Evolutionary conservation across 2,888 invertebrate genomes (phyloP).

Genomic region (Ornithoptera priamus): DNA sequence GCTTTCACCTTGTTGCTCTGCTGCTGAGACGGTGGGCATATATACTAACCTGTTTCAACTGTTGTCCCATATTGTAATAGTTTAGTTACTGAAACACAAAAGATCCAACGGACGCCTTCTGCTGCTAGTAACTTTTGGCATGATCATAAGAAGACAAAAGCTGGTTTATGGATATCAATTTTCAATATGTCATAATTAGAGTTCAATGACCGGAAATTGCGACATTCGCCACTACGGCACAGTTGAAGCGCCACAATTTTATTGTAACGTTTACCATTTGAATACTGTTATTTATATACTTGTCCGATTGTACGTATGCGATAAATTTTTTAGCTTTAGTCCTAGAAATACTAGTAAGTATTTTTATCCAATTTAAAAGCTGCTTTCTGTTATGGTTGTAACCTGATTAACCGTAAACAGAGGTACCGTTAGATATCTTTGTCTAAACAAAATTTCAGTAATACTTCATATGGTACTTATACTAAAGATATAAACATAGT

Average conservation of each 20-base stretch:
- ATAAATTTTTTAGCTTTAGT: background rate
- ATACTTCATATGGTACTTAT: background rate
- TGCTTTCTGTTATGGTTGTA: background rate
- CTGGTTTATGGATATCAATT: background rate
- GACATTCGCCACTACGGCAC: background rate
- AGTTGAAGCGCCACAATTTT: background rate
- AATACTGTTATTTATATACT: background rate
- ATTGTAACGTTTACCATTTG: background rate
- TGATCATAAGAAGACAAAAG: background rate
- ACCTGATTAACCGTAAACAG: background rate
- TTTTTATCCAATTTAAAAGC: background rate
- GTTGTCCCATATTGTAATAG: too few species aligned
- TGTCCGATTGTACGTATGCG: background rate
- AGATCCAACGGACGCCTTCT: too few species aligned
- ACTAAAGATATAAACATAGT: background rate
- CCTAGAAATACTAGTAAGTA: background rate
- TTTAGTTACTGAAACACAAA: too few species aligned
- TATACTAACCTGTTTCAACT: too few species aligned
- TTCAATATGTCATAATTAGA: background rate
- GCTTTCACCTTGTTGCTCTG: too few species aligned
- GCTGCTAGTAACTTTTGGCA: too few species aligned
- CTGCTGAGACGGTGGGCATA: too few species aligned
- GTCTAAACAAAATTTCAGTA: background rate
- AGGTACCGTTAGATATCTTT: background rate
- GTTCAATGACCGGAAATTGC: slow-evolving; percentile 1